Evolutionary conservation across 2,797 vertebrate species (phyloP).

Genomic region (Ficedula albicollis): DNA sequence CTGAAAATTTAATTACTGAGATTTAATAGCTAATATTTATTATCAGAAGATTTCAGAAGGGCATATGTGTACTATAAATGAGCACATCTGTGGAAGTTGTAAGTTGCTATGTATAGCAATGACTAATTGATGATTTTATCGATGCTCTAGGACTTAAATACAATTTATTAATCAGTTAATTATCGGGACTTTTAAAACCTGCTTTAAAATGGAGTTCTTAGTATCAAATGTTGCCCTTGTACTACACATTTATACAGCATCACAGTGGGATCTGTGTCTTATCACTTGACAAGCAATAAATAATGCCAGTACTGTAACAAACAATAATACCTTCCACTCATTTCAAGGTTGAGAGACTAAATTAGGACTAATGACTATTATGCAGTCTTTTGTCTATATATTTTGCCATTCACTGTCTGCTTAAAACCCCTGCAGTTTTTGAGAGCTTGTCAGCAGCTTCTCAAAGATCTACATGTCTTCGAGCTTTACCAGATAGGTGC

Average conservation of each 20-base stretch:
- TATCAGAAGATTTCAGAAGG: neutral
- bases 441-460: neutral
- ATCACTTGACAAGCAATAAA: neutral
- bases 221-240: neutral
- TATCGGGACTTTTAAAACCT: neutral
- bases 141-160: neutral
- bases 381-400: neutral
- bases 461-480: neutral
- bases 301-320: neutral
- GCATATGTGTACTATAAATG: neutral
- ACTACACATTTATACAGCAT: neutral
- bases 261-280: neutral
- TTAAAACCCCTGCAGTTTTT: neutral
- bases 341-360: conserved; percentile 20
- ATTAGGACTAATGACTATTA: neutral
- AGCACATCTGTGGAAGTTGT: neutral
- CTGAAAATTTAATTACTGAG: neutral
- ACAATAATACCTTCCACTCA: neutral
- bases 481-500: neutral
- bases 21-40: neutral
- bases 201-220: neutral
- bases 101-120: neutral
- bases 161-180: neutral
- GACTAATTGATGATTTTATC: neutral
- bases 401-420: neutral